These are phyloP conservation scores for Pristionchus maxplancki DNA, from an alignment of 2,888 invertebrate species.

Conservation along the genomic window DNA sequence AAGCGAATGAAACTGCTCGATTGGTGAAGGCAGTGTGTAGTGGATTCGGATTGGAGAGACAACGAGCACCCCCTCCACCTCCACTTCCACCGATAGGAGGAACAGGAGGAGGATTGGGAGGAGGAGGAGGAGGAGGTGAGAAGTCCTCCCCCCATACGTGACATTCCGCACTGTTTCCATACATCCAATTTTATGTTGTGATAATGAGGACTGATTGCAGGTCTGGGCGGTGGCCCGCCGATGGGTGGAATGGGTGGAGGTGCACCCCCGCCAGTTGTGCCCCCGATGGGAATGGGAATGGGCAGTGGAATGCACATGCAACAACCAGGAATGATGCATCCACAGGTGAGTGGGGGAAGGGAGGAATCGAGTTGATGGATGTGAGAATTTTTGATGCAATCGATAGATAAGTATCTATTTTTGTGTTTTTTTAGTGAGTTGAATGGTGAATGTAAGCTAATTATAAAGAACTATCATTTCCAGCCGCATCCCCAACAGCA, in stretches of 20 bases:
- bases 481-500: not conserved
- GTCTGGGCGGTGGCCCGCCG: not conserved
- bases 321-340: conserved; percentile 27
- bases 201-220: not conserved
- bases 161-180: not conserved
- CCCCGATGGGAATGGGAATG: conserved; percentile 37
- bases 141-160: not conserved
- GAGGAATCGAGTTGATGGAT: not conserved
- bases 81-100: not conserved
- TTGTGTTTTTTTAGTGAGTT: too few relatives aligned
- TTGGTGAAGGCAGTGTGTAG: conserved; percentile 63
- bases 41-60: conserved; percentile 61
- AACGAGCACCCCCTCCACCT: conserved; percentile 34
- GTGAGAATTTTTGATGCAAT: too few relatives aligned
- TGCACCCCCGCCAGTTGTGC: not conserved
- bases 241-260: not conserved
- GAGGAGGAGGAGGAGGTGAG: not conserved
- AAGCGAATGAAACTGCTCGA: conserved; percentile 61
- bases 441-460: not conserved
- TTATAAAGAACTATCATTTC: not conserved
- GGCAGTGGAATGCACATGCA: conserved; percentile 45
- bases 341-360: not conserved
- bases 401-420: too few relatives aligned
- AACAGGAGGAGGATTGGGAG: conserved; percentile 16
- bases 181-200: not conserved